Evolutionary conservation across 2,888 invertebrate genomes (phyloP).

Genomic region (Augiades crinisus): DNA sequence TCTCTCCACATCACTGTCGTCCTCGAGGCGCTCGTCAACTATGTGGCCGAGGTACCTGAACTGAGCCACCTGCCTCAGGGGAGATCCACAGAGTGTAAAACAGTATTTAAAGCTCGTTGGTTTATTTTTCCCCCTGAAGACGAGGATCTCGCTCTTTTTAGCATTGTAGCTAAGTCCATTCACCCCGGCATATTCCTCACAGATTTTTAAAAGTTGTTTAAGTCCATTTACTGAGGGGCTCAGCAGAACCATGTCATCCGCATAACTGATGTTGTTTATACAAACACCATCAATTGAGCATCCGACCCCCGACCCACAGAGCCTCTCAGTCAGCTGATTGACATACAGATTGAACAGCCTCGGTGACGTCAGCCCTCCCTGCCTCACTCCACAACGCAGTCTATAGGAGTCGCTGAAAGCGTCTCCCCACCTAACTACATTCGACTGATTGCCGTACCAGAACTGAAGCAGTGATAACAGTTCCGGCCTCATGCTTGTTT

Average conservation of each 20-base stretch:
- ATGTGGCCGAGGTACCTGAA: conserved; percentile 6
- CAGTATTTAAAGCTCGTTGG: neutral
- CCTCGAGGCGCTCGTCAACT: neutral
- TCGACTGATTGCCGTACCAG: conserved; percentile 31
- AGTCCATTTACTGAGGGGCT: conserved; percentile 28
- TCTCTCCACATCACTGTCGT: neutral
- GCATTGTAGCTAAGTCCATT: conserved; percentile 27
- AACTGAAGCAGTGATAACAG: conserved; percentile 14
- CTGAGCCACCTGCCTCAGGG: neutral
- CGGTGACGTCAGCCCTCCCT: conserved; percentile 31
- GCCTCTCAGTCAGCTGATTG: conserved; percentile 28
- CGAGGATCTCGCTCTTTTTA: conserved; percentile 19
- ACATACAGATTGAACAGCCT: conserved; percentile 32
- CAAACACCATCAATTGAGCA: conserved; percentile 27
- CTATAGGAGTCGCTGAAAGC: neutral
- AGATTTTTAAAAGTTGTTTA: conserved; percentile 19
- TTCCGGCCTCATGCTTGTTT: conserved; percentile 1
- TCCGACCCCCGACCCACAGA: conserved; percentile 28
- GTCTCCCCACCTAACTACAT: conserved; percentile 27
- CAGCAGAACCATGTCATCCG: conserved; percentile 33
- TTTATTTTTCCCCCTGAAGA: conserved; percentile 17
- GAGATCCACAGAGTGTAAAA: neutral
- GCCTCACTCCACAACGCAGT: neutral
- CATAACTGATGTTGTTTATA: conserved; percentile 30
- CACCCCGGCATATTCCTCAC: conserved; percentile 25